phyloP scores from a whole-genome alignment of 2,797 vertebrate species.

The Morelia viridis region DNA sequence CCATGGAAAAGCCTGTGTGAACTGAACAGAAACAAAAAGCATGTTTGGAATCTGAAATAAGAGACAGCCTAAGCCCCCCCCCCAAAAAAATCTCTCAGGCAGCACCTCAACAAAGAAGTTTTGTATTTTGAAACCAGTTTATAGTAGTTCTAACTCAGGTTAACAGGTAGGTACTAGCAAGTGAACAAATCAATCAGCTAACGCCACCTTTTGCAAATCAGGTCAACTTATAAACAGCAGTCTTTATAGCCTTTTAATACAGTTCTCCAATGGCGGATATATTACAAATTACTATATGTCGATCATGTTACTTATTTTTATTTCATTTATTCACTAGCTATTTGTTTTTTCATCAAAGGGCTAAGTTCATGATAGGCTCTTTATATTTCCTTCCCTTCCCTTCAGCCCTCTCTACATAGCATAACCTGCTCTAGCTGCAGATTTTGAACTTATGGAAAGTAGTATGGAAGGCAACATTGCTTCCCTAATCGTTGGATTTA shows the following conservation, averaged over 20 bases:
- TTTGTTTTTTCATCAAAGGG: no score
- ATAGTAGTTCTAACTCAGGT: not conserved
- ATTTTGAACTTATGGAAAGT: no score
- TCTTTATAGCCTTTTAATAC: not conserved
- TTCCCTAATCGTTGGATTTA: no score
- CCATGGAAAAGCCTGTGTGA: conserved; percentile 48
- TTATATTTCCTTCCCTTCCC: no score
- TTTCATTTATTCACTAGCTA: no score
- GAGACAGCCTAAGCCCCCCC: conserved; percentile 47
- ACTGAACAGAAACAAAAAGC: conserved; percentile 50
- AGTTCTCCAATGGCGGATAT: not conserved
- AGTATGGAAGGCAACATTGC: no score
- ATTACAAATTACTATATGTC: not conserved
- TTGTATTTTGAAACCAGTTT: conserved; percentile 27
- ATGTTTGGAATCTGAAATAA: conserved; percentile 56
- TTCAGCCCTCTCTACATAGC: no score
- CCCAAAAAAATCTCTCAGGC: conserved; percentile 37
- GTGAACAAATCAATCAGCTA: conserved; percentile 20
- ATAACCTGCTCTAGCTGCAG: no score
- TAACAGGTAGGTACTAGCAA: conserved; percentile 38
- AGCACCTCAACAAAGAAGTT: conserved; percentile 49
- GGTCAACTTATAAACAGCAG: conserved; percentile 35
- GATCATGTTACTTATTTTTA: no score
- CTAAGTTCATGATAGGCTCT: no score
- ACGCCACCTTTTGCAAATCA: conserved; percentile 33